Evolutionary conservation across 2,113 vertebrate genomes (phyloP).

Genomic region (Thinocorus orbignyianus): DNA sequence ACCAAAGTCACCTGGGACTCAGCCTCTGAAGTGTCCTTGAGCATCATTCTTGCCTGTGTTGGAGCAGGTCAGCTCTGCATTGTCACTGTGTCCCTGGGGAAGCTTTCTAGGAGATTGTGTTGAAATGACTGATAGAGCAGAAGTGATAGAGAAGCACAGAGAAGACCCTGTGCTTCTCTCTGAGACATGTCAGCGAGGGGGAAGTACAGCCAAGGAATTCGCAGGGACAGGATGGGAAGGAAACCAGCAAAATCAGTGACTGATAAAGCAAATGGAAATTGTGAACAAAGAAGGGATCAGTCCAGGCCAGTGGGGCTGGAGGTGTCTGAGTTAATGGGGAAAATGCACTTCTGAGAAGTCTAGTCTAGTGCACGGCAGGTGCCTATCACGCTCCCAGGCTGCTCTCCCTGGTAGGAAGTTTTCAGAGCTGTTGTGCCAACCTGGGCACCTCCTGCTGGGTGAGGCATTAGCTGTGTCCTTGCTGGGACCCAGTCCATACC

Average conservation of each 20-base stretch:
- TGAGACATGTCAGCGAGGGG: background rate
- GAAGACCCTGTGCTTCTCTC: background rate
- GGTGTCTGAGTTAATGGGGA: accelerated
- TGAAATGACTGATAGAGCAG: background rate
- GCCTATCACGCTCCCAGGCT: accelerated
- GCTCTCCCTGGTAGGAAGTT: background rate
- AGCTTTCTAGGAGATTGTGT: accelerated
- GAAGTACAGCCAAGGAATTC: background rate
- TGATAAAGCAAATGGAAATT: background rate
- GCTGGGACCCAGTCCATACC: background rate
- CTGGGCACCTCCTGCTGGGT: background rate
- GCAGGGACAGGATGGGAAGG: background rate
- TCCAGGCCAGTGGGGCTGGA: background rate
- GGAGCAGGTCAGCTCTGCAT: background rate
- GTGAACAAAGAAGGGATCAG: background rate
- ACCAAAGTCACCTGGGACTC: accelerated
- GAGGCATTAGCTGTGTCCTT: background rate
- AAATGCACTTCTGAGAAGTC: background rate
- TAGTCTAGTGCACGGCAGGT: background rate
- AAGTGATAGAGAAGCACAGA: background rate
- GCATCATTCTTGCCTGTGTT: background rate
- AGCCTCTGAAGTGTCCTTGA: background rate
- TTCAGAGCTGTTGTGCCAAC: background rate
- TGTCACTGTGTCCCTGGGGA: background rate
- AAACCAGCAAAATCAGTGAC: background rate